Evolutionary conservation across 1,140 invertebrate genomes (phyloP), one percentile per base, ranked within the genome.

Genomic region (Lucilia sericata): DNA sequence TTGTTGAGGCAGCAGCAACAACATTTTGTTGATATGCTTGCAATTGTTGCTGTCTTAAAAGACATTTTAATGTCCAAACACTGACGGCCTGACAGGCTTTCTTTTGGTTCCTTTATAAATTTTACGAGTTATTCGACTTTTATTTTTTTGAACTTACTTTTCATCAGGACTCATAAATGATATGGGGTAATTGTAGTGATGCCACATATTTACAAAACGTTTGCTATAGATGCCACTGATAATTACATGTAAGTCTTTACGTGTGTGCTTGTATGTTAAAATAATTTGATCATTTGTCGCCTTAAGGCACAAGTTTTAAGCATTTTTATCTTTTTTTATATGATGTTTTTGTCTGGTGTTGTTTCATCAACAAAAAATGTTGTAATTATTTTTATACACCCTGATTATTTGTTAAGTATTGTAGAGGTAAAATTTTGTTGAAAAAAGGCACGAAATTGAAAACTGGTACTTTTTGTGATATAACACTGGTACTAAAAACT

Each of bases 201-300:
- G 5, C n/a, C 9, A 10, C n/a, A 55, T 14, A 55, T 55, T n/a
- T 65, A 19, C 5, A 70, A 21, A 70, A 21, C 9, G n/a, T 70
- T 70, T 25, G 2, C 21, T 21, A 21, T 70, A 13, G 42, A 25
- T 80, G 76, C 76, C 36, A 80, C 42, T 80, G 76, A 51, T 80
- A 80, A 80, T 80, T 80, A 17, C 19, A 21, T 60, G n/a, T 14
- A 7, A 1, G 55, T 60, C 0, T n/a, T 13, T 60, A 17, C 13
- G 51, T 60, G 5, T 60, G 55, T 17, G 55, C 17, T 14, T 60
- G 36, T 80, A 51, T 80, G 76, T 42, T 80, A 21, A 49, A 80
- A 80, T 80, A 80, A 80, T 80, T 80, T 49, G 42, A 80, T 51
- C 76, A 80, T 51, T 80, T 80, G 76, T 49, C 42, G 76, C 76